Evolutionary conservation across 2,888 invertebrate genomes (phyloP), one percentile per base, ranked within the genome.

Genomic region (Eurytoma adleriae): DNA sequence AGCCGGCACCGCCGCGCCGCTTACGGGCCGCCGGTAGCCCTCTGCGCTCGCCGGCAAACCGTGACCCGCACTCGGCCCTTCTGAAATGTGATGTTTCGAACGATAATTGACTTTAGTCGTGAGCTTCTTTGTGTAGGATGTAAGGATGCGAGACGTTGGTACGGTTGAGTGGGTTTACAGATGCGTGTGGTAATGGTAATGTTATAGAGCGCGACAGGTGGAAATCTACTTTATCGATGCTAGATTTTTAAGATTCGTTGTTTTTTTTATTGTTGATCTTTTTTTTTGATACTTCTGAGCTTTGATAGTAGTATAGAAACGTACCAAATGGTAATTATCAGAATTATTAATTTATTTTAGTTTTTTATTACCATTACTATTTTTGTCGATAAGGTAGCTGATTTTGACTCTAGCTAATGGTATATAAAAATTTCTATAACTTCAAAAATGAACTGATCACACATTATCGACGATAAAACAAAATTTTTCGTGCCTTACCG

Each of bases 141-240:
- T n/a, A 10, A 18, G 3, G 7, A 40, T 1, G 64, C 18, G 24
- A 48, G 64, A 18, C 40, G 40, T 7, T 4, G 40, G 40, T 18
- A 30, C n/a, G 48, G 13, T 62, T 0, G 40, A 40, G 40, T 7
- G 27, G 30, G 10, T 30, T 27, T 16, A 16, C 13, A 40, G 18
- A 40, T 12, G 12, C 64, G 7, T 12, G n/a, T 40, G 30, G 18
- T 2, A 40, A 40, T 1, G 40, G 4, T 40, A 40, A 40, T 40
- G 40, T 30, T n/a, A n/a, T 64, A 40, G 64, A 54, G 56, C 50
- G 72, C 62, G 56, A 18, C 40, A 27, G 67, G n/a, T 48, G 54
- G 80, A 20, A 27, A 71, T 68, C 76, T 80, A n/a, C 76, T 18
- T 80, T 76, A 76, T 50, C 76, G 76, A 68, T 76, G 12, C 50